Base-by-base conservation (phyloP, 2,888 invertebrate species). In the Melieria crassipennis region DNA sequence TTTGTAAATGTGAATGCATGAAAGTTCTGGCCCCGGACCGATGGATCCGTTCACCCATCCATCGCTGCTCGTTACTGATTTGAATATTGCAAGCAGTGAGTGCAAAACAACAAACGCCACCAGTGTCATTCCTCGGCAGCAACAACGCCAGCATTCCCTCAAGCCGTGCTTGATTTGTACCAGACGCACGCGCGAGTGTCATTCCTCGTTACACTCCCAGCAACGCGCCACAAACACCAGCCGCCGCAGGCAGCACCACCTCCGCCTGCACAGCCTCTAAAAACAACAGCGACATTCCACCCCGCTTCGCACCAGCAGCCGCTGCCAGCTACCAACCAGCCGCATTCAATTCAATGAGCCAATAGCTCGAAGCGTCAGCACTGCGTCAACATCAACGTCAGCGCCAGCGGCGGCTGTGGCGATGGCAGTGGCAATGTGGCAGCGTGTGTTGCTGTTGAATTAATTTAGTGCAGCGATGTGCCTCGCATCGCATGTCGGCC, bases 381-480 rank as follows among this genome's bases (percentile, higher is more conserved):
- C 30, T 30, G 58, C 65, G 55, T 63, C 62, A 57, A 67, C 56
- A 30, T 30, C 30, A 30, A 47, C 55, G 48, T 64, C 43, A 10
- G 48, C 45, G 48, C 60, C 48, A 9, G 45, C 7, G 52, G 62
- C 56, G 58, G 60, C 4, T 7, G 46, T 10, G 46, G 30, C 46
- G 48, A 63, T 42, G 57, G 58, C 58, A 58, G 66, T 67, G 43
- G 66, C 48, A 60, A 65, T 68, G 62, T 60, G 71, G 69, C 63
- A 69, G 83, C 82, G 84, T 84, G 67, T 61, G 67, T 61, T 67
- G 60, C 52, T 84, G 84, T 82, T 84, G 84, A 84, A 83, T 83
- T 83, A 84, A 84, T 83, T 83, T 84, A 84, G 84, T 76, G 75
- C 76, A 70, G 72, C 71, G 68, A 67, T 63, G 75, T 62, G 73